These are phyloP conservation scores for Henicopernis longicauda DNA, from an alignment of 2,113 vertebrate genomes.

Conservation along the genomic window DNA sequence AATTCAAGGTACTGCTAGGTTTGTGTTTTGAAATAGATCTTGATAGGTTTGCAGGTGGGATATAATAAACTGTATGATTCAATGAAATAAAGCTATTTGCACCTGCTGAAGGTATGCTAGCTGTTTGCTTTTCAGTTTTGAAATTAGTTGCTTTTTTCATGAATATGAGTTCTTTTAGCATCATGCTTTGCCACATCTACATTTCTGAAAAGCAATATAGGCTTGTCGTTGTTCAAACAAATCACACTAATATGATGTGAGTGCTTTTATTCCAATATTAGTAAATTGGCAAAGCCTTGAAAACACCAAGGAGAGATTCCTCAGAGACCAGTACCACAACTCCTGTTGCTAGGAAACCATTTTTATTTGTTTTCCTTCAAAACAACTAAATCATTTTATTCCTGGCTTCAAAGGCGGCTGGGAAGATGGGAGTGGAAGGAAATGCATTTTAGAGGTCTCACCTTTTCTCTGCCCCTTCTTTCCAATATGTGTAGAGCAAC, in stretches of 20 bases:
- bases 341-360: conserved; percentile 34
- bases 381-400: neutral
- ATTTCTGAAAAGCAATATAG: fast-evolving
- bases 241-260: neutral
- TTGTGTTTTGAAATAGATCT: neutral
- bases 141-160: neutral
- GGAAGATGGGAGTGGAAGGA: neutral
- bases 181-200: fast-evolving
- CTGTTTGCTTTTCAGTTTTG: neutral
- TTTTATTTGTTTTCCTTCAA: conserved; percentile 12
- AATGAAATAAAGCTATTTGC: neutral
- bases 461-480: neutral
- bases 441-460: neutral
- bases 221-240: neutral
- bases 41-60: neutral
- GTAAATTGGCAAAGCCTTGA: neutral
- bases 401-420: neutral
- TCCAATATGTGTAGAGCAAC: neutral
- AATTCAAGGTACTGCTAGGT: neutral
- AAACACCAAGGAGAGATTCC: neutral
- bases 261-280: neutral
- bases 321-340: neutral
- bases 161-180: neutral
- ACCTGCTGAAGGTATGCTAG: neutral
- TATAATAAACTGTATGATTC: neutral